These are phyloP conservation scores for Larimichthys crocea DNA, from an alignment of 2,113 vertebrate genomes.

Conservation along the genomic window DNA sequence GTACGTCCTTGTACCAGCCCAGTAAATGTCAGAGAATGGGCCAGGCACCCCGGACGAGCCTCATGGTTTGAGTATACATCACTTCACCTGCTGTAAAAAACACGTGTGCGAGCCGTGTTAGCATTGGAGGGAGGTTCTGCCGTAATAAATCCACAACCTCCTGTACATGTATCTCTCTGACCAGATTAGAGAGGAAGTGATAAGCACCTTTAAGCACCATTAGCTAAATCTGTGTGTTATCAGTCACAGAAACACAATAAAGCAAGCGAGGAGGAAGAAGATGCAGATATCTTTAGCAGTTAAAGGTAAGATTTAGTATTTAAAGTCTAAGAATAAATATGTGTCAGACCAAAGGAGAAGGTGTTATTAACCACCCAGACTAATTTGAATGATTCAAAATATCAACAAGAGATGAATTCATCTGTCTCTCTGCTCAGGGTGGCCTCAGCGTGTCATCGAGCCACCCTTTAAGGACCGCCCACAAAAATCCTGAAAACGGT, in stretches of 20 bases:
- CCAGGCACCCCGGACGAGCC: conserved; percentile 71
- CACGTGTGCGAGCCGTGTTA: conserved; percentile 11
- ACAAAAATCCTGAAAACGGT: no score
- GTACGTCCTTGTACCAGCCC: conserved; percentile 89
- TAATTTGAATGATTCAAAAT: no score
- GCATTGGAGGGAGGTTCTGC: conserved; percentile 24
- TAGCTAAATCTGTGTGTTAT: conserved; percentile 64
- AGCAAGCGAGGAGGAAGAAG: background rate
- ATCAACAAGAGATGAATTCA: no score
- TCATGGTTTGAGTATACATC: conserved; percentile 57
- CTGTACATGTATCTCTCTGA: conserved; percentile 62
- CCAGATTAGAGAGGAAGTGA: conserved; percentile 65
- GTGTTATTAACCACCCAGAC: no score
- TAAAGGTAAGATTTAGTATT: no score
- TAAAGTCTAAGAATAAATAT: no score
- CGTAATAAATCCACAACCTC: conserved; percentile 64
- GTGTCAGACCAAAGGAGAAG: no score
- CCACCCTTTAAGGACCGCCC: no score
- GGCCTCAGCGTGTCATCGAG: no score
- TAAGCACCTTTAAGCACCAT: conserved; percentile 71
- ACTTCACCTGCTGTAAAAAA: conserved; percentile 39
- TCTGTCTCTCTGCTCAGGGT: no score
- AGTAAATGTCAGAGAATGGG: conserved; percentile 91
- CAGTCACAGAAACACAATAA: conserved; percentile 35
- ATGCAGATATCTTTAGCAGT: no score